Base-by-base conservation (phyloP, 2,888 invertebrate genomes). In the Eudemis profundana region DNA sequence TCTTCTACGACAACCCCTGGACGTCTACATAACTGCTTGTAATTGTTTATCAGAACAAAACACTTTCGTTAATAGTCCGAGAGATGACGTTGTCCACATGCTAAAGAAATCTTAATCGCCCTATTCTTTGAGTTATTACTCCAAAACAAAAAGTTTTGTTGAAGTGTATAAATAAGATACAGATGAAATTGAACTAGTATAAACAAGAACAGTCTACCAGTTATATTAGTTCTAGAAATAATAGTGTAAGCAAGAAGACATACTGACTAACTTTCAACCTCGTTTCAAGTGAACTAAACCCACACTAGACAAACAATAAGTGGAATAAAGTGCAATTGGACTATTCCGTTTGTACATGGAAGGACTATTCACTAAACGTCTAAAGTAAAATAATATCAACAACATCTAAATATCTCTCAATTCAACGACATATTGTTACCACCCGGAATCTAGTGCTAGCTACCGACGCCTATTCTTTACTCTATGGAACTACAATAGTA, bases 371-470 rank as follows among this genome's bases (percentile, higher is more conserved):
- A 51, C 59, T 65, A 53, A 65, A 65, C 59, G 60, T 36, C 46
- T 59, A 59, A n/a, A 54, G 8, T 42, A 46, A 70, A 70, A 61
- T 60, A 56, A 66, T 54, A 64, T 49, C 63, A 70, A 68, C 68
- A 70, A 70, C 65, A 51, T 50, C 65, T 70, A 70, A 69, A 70
- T 64, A 64, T 70, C 64, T 70, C 66, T 66, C 65, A 68, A 68
- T 67, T 65, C 68, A 70, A 69, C 66, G 46, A 68, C 57, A 66
- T 66, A 69, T 59, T 53, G 59, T 65, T 65, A 65, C 64, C 51
- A n/a, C 15, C 21, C 46, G 60, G 59, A 65, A 40, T 53, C 59
- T 65, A 65, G 27, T 53, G 4, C 57, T 64, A 63, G n/a, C 36
- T 36, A 46, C 53, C 46, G 27, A 61, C 61, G 12, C 51, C 40